Conservation (phyloP, 2,797 vertebrate species). For the Chrysolophus pictus region DNA sequence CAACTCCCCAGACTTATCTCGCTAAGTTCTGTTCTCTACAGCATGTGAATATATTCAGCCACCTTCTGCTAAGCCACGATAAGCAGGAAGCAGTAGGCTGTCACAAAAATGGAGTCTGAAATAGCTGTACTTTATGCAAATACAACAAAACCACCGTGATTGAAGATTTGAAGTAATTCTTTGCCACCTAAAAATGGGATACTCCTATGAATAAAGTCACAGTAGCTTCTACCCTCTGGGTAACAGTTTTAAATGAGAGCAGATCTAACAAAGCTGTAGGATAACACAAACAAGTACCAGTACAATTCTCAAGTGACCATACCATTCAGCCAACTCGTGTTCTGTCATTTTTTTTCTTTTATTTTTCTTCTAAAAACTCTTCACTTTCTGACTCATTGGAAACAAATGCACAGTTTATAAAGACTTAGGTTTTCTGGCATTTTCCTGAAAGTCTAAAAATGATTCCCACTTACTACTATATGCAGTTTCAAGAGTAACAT, state of each 20-base stretch:
- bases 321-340: slow-evolving; percentile 17
- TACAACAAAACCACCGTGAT: background rate
- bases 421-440: slow-evolving; percentile 21
- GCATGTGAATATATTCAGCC: slow-evolving; percentile 46
- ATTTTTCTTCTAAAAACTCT: background rate
- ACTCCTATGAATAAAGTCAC: slow-evolving; percentile 3
- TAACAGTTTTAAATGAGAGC: background rate
- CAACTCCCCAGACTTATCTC: background rate
- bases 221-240: background rate
- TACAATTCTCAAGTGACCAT: slow-evolving; percentile 8
- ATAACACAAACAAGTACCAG: slow-evolving; percentile 18
- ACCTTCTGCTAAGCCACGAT: slow-evolving; percentile 65
- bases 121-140: slow-evolving; percentile 64
- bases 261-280: slow-evolving; percentile 24
- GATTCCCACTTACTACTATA: background rate
- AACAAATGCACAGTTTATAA: slow-evolving; percentile 32
- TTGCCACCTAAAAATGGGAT: background rate
- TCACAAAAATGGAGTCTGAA: slow-evolving; percentile 50
- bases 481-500: background rate
- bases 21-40: slow-evolving; percentile 10
- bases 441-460: background rate
- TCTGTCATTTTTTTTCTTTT: background rate
- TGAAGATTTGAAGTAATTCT: slow-evolving; percentile 26
- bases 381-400: slow-evolving; percentile 50
- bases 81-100: slow-evolving; percentile 67